Evolutionary conservation across 2,797 vertebrate species (phyloP).

Genomic region (Tangara arthus): DNA sequence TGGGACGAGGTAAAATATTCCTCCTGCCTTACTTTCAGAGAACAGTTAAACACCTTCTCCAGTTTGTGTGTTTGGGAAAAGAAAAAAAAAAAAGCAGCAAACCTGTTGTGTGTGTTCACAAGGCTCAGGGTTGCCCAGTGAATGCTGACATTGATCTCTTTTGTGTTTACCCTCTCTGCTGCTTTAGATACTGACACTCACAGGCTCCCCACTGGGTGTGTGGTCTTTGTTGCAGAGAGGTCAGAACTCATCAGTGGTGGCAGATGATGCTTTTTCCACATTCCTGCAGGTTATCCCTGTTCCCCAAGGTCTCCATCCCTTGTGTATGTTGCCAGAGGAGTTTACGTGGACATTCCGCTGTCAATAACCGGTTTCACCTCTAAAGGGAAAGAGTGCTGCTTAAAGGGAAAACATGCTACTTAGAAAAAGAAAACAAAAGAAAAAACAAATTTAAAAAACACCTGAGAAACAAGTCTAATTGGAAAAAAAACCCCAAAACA

Average conservation of each 20-base stretch:
- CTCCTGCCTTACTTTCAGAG: not conserved
- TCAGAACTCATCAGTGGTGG: not conserved
- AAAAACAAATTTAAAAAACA: not conserved
- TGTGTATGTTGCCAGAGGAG: not conserved
- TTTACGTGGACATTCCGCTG: not conserved
- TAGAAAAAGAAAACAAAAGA: too few species aligned
- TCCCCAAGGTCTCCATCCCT: not conserved
- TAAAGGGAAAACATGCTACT: not conserved
- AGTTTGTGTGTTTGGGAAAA: not conserved
- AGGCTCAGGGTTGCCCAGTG: not conserved
- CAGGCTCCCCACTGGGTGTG: rapidly evolving
- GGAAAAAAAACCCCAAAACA: not conserved
- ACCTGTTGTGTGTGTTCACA: not conserved
- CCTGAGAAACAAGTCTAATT: not conserved
- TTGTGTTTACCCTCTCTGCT: not conserved
- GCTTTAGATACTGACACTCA: not conserved
- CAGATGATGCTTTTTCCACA: not conserved
- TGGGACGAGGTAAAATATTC: not conserved
- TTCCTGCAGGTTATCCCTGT: not conserved
- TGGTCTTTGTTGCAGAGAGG: not conserved
- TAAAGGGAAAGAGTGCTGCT: not conserved
- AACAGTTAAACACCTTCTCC: not conserved
- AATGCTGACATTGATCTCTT: not conserved
- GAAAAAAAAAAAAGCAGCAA: not conserved
- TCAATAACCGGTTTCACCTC: not conserved